These are phyloP conservation scores for Eulithis prunata DNA, from an alignment of 2,888 invertebrate genomes.

Conservation along the genomic window DNA sequence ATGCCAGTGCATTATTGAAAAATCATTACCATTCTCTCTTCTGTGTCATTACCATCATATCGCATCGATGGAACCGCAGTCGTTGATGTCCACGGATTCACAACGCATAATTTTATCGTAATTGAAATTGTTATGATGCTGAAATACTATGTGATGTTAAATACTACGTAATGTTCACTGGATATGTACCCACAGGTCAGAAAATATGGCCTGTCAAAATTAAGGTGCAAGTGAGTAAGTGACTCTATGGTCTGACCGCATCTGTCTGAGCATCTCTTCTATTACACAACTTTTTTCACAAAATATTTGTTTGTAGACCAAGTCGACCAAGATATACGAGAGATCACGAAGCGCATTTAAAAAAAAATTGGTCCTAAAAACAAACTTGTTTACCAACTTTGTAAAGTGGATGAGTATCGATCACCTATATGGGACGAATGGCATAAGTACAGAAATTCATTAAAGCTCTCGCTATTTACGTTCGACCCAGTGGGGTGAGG, in stretches of 20 bases:
- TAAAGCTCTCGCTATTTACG: slow-evolving; percentile 46
- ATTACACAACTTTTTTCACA: no score
- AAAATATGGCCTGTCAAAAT: no score
- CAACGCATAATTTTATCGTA: slow-evolving; percentile 28
- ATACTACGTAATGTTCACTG: no score
- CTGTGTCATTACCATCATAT: slow-evolving; percentile 6
- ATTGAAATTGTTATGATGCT: slow-evolving; percentile 26
- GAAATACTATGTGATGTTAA: slow-evolving; percentile 11
- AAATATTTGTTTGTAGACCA: slow-evolving; percentile 1
- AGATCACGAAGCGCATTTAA: slow-evolving; percentile 31
- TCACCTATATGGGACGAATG: slow-evolving; percentile 35
- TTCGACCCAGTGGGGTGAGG: slow-evolving; percentile 35
- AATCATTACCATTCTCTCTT: slow-evolving; percentile 27
- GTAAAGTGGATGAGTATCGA: slow-evolving; percentile 19
- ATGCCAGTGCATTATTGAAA: slow-evolving; percentile 34
- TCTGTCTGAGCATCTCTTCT: no score
- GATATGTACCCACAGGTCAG: neutral
- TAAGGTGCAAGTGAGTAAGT: no score
- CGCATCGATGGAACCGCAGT: slow-evolving; percentile 27
- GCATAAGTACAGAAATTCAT: slow-evolving; percentile 45
- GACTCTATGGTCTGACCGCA: no score
- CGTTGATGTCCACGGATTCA: slow-evolving; percentile 21
- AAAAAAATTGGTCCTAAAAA: neutral
- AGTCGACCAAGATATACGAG: no score
- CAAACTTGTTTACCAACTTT: slow-evolving; percentile 11